Percentiles rank a stretch among this genome's conserved stretches.
Conservation (phyloP, 2,888 invertebrate genomes). For the Torymus auratus region DNA sequence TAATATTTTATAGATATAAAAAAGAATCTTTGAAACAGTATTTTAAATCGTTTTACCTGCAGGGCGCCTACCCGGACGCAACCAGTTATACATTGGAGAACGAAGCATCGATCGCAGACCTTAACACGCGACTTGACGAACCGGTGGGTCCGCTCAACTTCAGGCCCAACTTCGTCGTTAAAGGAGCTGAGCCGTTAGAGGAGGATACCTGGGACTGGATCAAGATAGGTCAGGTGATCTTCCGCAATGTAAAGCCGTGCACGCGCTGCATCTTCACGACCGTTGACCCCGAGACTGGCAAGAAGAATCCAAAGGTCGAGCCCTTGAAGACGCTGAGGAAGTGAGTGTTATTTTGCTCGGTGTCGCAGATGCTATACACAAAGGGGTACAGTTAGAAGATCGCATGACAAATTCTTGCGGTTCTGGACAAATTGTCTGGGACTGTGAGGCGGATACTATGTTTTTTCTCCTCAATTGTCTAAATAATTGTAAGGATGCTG, state of each 20-base stretch:
- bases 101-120: slow-evolving; percentile 82
- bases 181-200: slow-evolving; percentile 80
- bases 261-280: slow-evolving; percentile 85
- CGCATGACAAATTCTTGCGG: too few relatives aligned
- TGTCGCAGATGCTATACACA: neutral
- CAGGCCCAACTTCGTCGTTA: slow-evolving; percentile 84
- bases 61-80: slow-evolving; percentile 84
- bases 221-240: slow-evolving; percentile 82
- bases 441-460: too few relatives aligned
- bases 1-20: too few relatives aligned
- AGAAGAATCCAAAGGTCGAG: slow-evolving; percentile 80
- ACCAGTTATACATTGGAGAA: slow-evolving; percentile 84
- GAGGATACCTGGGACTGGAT: slow-evolving; percentile 86
- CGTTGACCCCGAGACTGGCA: slow-evolving; percentile 83
- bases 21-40: too few relatives aligned
- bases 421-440: too few relatives aligned
- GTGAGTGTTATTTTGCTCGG: slow-evolving; percentile 73
- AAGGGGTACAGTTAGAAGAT: too few relatives aligned
- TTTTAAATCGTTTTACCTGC: slow-evolving; percentile 44
- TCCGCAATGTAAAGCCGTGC: slow-evolving; percentile 83
- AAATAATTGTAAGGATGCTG: too few relatives aligned
- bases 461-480: too few relatives aligned
- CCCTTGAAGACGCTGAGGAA: slow-evolving; percentile 83
- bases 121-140: slow-evolving; percentile 80
- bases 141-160: slow-evolving; percentile 80